A percentile compares a stretch with the other conserved stretches of the same genome.
These are phyloP conservation scores for Argynnis bischoffii DNA, from an alignment of 2,888 invertebrate genomes.

Conservation along the genomic window DNA sequence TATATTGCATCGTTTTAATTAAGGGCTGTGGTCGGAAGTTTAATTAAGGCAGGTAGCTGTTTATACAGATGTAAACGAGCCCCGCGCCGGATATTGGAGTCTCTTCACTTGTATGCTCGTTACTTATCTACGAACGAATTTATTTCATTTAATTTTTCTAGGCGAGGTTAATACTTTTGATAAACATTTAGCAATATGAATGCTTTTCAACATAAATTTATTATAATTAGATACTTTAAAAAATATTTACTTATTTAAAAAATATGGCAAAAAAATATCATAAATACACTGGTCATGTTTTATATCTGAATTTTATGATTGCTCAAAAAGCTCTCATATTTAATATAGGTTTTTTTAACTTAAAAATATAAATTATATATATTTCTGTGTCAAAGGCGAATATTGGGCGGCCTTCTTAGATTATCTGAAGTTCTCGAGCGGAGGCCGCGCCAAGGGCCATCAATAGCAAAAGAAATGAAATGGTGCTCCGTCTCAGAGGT, in stretches of 20 bases:
- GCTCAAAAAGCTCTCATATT: no score
- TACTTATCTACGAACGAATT: slow-evolving; percentile 10
- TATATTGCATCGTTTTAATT: slow-evolving; percentile 23
- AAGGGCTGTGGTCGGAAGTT: slow-evolving; percentile 40
- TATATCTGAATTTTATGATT: no score
- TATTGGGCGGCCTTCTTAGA: slow-evolving; percentile 62
- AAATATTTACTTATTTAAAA: neutral
- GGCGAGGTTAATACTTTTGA: neutral
- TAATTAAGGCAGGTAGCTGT: slow-evolving; percentile 48
- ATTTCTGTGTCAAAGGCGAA: slow-evolving; percentile 43
- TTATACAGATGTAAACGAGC: slow-evolving; percentile 21
- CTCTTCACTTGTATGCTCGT: slow-evolving; percentile 28
- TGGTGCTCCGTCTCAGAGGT: slow-evolving; percentile 51
- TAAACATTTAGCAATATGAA: no score
- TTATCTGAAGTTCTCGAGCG: slow-evolving; percentile 55
- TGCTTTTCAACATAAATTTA: no score
- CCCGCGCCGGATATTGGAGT: slow-evolving; percentile 20
- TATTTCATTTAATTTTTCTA: slow-evolving; percentile 3
- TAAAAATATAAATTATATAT: slow-evolving; percentile 17
- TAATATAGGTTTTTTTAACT: neutral
- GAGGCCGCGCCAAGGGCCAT: slow-evolving; percentile 56
- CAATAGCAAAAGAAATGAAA: slow-evolving; percentile 55
- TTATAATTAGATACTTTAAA: no score
- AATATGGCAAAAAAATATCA: neutral
- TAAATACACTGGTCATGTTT: no score